Percentiles rank a stretch among this genome's conserved stretches.
Evolutionary conservation across 1,140 invertebrate genomes (phyloP).

Genomic region (Zaprionus gabonicus): DNA sequence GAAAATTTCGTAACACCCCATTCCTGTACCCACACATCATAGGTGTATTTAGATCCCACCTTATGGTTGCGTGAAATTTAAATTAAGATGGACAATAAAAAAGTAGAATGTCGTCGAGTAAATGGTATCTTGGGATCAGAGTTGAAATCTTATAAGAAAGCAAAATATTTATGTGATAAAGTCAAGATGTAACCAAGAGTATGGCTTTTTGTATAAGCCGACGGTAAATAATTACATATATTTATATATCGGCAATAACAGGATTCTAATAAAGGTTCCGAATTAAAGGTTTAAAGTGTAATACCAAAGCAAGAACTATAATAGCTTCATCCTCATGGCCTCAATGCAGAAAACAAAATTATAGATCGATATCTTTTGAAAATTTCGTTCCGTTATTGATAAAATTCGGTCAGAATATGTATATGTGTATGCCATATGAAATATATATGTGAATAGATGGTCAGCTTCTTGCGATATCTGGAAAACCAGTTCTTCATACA

Average conservation of each 20-base stretch:
- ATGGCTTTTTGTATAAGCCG: too few relatives aligned
- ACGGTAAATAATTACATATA: too few relatives aligned
- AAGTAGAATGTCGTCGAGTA: background rate
- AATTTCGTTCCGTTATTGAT: background rate
- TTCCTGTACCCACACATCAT: conserved; percentile 11
- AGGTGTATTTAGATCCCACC: conserved; percentile 4
- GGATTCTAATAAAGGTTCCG: too few relatives aligned
- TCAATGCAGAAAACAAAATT: background rate
- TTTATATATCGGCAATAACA: too few relatives aligned
- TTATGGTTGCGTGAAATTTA: background rate
- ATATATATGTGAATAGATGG: conserved; percentile 1
- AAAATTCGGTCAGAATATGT: background rate
- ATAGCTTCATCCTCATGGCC: background rate
- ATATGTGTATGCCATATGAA: background rate
- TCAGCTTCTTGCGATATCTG: background rate
- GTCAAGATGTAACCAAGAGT: too few relatives aligned
- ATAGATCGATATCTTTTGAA: too few relatives aligned
- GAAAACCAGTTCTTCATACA: background rate
- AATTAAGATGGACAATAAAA: conserved; percentile 1
- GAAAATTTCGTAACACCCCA: conserved; percentile 28
- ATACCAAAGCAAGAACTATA: background rate
- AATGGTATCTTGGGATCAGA: background rate
- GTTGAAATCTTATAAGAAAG: background rate
- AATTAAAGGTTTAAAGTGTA: too few relatives aligned
- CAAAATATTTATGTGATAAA: too few relatives aligned